These are phyloP conservation scores for Trichomalopsis sarcophagae DNA, from an alignment of 1,140 invertebrate genomes.

Conservation along the genomic window DNA sequence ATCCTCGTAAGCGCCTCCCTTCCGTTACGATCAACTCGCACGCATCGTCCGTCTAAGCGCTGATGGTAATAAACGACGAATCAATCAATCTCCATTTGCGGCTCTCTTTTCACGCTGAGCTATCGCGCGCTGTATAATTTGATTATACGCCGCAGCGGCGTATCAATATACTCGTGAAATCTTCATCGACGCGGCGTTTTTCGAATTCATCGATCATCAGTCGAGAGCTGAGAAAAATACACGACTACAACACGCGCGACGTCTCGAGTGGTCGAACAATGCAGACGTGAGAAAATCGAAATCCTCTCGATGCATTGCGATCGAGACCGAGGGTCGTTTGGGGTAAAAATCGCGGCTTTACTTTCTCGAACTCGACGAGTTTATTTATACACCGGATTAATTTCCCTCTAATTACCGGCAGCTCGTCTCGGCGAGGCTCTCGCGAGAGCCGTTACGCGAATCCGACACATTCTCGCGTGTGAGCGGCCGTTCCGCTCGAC, in stretches of 20 bases:
- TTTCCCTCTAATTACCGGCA: constrained; percentile 67
- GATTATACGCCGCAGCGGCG: constrained; percentile 10
- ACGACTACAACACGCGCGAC: too few relatives aligned
- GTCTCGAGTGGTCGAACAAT: neutral
- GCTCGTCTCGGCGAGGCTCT: constrained; percentile 49
- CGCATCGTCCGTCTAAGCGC: neutral
- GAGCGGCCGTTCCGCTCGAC: constrained; percentile 39
- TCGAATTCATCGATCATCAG: neutral
- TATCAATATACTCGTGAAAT: constrained; percentile 33
- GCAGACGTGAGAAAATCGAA: neutral
- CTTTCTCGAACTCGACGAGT: neutral
- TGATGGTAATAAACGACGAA: constrained; percentile 30
- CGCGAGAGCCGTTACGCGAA: constrained; percentile 35
- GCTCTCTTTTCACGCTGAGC: neutral
- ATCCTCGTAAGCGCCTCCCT: neutral
- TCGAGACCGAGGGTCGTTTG: constrained; percentile 35
- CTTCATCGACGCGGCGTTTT: neutral
- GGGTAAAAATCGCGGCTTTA: constrained; percentile 30
- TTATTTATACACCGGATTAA: constrained; percentile 56
- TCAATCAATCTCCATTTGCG: constrained; percentile 42
- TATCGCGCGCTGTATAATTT: constrained; percentile 5
- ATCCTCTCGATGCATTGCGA: neutral
- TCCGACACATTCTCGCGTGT: constrained; percentile 48
- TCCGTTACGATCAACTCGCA: neutral
- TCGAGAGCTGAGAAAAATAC: constrained; percentile 20